Evolutionary conservation across 2,888 invertebrate species (phyloP), one percentile per base, ranked within the genome.

Genomic region (Petrolisthes cinctipes): DNA sequence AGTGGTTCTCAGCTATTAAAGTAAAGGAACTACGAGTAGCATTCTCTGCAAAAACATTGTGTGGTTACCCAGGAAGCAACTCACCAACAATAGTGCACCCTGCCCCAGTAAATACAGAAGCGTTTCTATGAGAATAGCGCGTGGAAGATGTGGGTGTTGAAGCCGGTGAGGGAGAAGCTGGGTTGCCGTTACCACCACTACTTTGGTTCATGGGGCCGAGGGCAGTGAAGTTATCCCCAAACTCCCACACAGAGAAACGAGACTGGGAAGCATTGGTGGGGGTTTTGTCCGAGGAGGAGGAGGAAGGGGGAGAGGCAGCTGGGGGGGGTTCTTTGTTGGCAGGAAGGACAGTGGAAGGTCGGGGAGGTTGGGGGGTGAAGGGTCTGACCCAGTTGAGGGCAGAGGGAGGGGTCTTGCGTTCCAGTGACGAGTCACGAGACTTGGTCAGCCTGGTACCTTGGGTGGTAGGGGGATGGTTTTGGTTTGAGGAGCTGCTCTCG

Each of bases 401-500:
- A 86, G 89, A 86, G 79, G 89, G 89, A 82, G 86, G 85, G 83
- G 85, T 87, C 76, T 89, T 89, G 85, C 89, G 87, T 68, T 89
- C 89, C 85, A 89, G 86, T 91, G 91, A 86, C 91, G 91, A 88
- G 91, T 91, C 82, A 91, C 90, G 86, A 90, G 90, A 84, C 91
- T 93, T 93, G 92, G 92, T 92, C 92, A 93, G 93, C 92, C 92
- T 88, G 82, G 91, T 90, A 89, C 92, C 86, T 92, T 92, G 92
- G 95, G 95, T 92, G 95, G 94, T 91, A 94, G 95, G 92, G 94
- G 95, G 92, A 97, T 97, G 93, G 96, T 95, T 92, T 97, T 97
- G 91, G 97, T 97, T 94, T 97, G 96, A 93, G 97, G 94, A 94
- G 97, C 97, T 91, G 89, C 92, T 92, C 92, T 92, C 92, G 92